Evolutionary conservation across 1,140 invertebrate species (phyloP).

Genomic region (Sminthurides bifidus): DNA sequence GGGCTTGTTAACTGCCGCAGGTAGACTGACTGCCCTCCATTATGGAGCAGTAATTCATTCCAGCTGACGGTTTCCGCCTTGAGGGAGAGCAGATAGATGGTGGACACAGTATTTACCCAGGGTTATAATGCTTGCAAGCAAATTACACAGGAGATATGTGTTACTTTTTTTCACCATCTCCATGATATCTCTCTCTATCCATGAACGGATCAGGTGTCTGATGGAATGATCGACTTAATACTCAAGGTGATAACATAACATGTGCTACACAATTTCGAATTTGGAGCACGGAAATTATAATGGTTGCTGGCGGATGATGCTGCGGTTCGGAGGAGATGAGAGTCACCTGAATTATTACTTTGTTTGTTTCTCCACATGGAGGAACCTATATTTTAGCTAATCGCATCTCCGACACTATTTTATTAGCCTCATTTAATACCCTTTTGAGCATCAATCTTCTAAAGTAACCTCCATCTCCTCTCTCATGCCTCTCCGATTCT

Average conservation of each 20-base stretch:
- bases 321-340: no score
- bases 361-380: no score
- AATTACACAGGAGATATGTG: conserved; percentile 16
- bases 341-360: no score
- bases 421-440: conserved; percentile 15
- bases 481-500: no score
- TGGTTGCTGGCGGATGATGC: no score
- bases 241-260: no score
- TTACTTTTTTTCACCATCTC: conserved; percentile 1
- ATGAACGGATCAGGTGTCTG: no score
- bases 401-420: conserved; percentile 19
- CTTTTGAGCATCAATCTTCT: no score
- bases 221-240: no score
- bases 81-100: conserved; percentile 20
- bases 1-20: conserved; percentile 31
- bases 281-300: no score
- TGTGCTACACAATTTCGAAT: no score
- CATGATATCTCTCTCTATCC: background rate
- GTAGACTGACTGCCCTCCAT: conserved; percentile 27
- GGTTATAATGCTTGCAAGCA: conserved; percentile 25
- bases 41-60: conserved; percentile 33
- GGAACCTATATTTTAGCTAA: conserved; percentile 18
- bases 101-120: conserved; percentile 30
- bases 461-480: no score
- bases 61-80: conserved; percentile 30